A percentile compares a stretch with the other conserved stretches of the same genome.
Conservation (phyloP, 2,797 vertebrate genomes). For the Cetoscarus ocellatus region DNA sequence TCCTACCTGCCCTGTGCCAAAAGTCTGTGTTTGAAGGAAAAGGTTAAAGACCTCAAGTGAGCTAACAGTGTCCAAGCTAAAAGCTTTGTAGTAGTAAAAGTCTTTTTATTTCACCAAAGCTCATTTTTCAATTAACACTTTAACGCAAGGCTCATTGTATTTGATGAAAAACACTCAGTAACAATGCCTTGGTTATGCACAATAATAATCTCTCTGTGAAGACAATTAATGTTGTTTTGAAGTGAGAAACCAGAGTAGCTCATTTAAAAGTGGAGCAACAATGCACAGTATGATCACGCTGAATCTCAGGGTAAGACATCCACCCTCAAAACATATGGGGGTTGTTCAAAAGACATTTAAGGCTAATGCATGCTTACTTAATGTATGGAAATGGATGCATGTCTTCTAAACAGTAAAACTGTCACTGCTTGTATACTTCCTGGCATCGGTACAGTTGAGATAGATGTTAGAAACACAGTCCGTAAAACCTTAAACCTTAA, state of each 20-base stretch:
- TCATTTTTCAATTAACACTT: constrained; percentile 1
- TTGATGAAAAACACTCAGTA: not conserved
- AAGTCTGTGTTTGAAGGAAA: constrained; percentile 7
- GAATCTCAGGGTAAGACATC: constrained; percentile 24
- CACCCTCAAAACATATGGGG: constrained; percentile 1
- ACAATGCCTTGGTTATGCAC: not conserved
- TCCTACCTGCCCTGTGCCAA: constrained; percentile 8
- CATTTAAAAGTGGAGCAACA: constrained; percentile 40
- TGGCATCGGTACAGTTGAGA: too few relatives aligned
- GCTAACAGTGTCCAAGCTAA: not conserved
- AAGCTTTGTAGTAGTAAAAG: not conserved
- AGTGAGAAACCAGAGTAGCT: constrained; percentile 15
- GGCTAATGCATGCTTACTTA: too few relatives aligned
- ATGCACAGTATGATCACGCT: constrained; percentile 22
- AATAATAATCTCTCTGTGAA: not conserved
- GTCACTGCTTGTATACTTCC: too few relatives aligned
- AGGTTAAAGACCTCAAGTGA: constrained; percentile 9
- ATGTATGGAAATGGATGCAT: too few relatives aligned
- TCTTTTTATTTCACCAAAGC: too few relatives aligned
- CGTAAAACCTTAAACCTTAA: too few relatives aligned
- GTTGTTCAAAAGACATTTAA: not conserved
- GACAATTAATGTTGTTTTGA: not conserved
- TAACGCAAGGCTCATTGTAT: not conserved
- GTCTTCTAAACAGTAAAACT: too few relatives aligned
- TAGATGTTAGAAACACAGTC: too few relatives aligned